Percentiles rank a stretch among this genome's conserved stretches.
Conservation (phyloP, 1,140 invertebrate genomes). For the Penaeus vannamei region DNA sequence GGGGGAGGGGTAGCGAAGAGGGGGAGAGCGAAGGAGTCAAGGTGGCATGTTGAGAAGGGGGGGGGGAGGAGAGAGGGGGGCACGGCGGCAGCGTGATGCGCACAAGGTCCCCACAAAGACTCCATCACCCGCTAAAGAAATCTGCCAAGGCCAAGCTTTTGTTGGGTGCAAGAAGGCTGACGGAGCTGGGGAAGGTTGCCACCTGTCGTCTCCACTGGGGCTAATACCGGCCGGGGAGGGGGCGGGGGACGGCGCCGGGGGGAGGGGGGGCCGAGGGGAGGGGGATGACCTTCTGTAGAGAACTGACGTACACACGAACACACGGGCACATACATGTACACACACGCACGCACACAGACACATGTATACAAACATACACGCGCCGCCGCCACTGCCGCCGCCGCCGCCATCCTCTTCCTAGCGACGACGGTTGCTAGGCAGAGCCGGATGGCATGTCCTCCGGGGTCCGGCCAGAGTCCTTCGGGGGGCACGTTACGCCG, state of each 20-base stretch:
- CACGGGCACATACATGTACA: conserved; percentile 21
- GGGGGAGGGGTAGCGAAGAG: too few species aligned
- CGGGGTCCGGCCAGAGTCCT: too few species aligned
- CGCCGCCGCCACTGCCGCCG: background rate
- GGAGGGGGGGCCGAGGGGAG: background rate
- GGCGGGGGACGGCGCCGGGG: background rate
- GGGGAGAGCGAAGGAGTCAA: too few species aligned
- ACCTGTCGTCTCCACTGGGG: conserved; percentile 17
- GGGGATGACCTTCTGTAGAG: background rate
- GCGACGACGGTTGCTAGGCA: too few species aligned
- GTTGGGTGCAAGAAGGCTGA: background rate
- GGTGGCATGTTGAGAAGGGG: too few species aligned
- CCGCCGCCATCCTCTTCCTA: too few species aligned
- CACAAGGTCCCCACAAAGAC: conserved; percentile 23
- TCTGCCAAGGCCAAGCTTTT: background rate
- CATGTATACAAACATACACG: background rate
- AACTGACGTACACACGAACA: background rate
- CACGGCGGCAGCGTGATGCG: conserved; percentile 25
- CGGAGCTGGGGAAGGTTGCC: background rate
- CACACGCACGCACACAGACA: background rate
- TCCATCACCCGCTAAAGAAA: conserved; percentile 30
- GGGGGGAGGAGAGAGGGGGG: too few species aligned
- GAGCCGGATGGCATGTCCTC: too few species aligned
- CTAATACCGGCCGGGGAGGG: conserved; percentile 3
- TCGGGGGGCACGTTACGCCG: too few species aligned